A percentile compares a stretch with the other conserved stretches of the same genome.
Conservation (phyloP, 2,797 vertebrate species). For the Rhinoraja longicauda region DNA sequence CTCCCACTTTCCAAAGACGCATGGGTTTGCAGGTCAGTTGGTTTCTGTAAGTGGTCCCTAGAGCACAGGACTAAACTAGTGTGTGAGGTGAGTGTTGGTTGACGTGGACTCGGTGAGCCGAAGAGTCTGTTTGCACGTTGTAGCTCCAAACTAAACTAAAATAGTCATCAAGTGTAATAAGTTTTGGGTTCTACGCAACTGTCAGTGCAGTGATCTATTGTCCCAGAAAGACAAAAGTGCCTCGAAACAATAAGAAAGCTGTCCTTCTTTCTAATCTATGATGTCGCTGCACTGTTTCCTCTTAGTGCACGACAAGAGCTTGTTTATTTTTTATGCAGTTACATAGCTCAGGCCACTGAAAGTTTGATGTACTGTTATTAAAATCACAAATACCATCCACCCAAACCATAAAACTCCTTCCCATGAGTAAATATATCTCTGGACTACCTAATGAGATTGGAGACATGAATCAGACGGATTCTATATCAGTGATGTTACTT, state of each 20-base stretch:
- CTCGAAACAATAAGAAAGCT: background rate
- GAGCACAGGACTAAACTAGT: no score
- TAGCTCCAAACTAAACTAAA: no score
- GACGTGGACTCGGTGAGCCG: no score
- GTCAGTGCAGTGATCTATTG: background rate
- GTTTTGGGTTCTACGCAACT: background rate
- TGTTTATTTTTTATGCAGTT: background rate
- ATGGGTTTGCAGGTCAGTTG: no score
- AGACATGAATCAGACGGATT: background rate
- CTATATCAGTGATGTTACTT: background rate
- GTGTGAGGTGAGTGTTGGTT: no score
- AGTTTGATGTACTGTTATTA: background rate
- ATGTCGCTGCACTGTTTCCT: background rate
- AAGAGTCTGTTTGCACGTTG: no score
- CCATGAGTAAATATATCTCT: background rate
- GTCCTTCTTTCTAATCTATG: background rate
- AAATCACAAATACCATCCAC: background rate
- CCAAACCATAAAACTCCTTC: no score
- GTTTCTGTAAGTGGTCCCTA: no score
- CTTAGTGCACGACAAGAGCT: background rate
- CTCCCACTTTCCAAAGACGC: no score
- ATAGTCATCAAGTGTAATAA: background rate
- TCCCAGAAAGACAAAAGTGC: background rate
- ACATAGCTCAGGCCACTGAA: background rate
- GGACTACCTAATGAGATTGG: background rate